phyloP scores from a whole-genome alignment of 2,113 vertebrate species.

The Dendrocopos noguchii region DNA sequence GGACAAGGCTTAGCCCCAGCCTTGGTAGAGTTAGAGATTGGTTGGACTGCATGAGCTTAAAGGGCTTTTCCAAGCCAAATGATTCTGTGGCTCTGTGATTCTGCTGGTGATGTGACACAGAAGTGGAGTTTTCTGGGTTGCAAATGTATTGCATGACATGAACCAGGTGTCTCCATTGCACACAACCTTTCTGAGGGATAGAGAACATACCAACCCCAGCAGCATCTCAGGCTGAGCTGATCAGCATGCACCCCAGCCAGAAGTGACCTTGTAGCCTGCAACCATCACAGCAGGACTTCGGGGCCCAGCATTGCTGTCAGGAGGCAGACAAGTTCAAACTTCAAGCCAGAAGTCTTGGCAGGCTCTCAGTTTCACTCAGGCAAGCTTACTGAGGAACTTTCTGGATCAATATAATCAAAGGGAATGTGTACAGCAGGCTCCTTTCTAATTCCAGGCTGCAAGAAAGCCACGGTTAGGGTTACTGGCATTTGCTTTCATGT shows the following conservation, averaged over 20 bases:
- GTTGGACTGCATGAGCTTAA: too few species aligned
- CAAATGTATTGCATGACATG: neutral
- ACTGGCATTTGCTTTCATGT: neutral
- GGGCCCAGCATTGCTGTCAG: neutral
- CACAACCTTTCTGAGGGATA: neutral
- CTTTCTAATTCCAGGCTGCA: neutral
- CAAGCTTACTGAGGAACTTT: neutral
- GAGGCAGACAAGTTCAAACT: neutral
- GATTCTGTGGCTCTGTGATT: too few species aligned
- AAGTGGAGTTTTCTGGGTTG: neutral
- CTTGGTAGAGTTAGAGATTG: too few species aligned
- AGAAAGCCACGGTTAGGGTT: neutral
- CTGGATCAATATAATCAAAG: conserved; percentile 44
- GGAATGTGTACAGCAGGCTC: neutral
- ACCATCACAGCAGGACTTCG: neutral
- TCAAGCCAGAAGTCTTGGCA: conserved; percentile 7
- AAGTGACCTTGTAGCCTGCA: neutral
- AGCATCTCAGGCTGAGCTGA: neutral
- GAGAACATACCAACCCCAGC: neutral
- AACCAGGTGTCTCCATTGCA: neutral
- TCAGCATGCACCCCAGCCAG: neutral
- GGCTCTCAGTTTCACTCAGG: neutral
- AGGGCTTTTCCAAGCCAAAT: too few species aligned
- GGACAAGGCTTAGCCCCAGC: too few species aligned
- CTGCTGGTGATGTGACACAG: too few species aligned